These are phyloP conservation scores for Pelobates fuscus DNA, from an alignment of 2,113 vertebrate species.

Conservation along the genomic window DNA sequence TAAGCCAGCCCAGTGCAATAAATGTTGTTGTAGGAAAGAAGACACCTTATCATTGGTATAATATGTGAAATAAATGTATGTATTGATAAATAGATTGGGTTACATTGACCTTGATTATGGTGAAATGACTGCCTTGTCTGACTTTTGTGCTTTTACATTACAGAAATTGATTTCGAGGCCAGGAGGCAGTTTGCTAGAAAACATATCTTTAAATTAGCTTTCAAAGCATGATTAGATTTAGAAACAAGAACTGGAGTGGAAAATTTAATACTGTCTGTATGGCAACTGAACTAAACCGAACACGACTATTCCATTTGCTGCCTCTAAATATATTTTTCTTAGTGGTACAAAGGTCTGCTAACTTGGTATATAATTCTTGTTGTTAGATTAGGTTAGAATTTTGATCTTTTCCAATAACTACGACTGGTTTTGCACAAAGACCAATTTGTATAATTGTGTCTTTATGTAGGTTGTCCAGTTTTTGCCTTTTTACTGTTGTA, in stretches of 20 bases:
- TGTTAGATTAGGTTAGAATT: background rate
- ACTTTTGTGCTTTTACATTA: slow-evolving; percentile 29
- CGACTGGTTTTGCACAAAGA: too few species aligned
- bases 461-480: too few species aligned
- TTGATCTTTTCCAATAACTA: background rate
- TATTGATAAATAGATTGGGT: slow-evolving; percentile 32
- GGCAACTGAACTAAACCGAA: slow-evolving; percentile 28
- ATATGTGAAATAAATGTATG: slow-evolving; percentile 23
- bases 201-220: slow-evolving; percentile 41
- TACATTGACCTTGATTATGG: slow-evolving; percentile 44
- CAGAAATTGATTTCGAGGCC: slow-evolving; percentile 44
- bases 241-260: slow-evolving; percentile 44
- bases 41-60: slow-evolving; percentile 2
- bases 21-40: slow-evolving; percentile 1
- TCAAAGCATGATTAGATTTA: slow-evolving; percentile 45
- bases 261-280: slow-evolving; percentile 37
- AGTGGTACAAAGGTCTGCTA: background rate
- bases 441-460: too few species aligned
- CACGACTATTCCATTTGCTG: slow-evolving; percentile 34
- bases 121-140: slow-evolving; percentile 12
- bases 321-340: slow-evolving; percentile 19
- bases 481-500: too few species aligned
- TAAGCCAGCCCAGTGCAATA: background rate
- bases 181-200: slow-evolving; percentile 40
- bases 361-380: slow-evolving; percentile 1